Conservation (phyloP, 2,888 invertebrate genomes). For the Sisyra nigra region DNA sequence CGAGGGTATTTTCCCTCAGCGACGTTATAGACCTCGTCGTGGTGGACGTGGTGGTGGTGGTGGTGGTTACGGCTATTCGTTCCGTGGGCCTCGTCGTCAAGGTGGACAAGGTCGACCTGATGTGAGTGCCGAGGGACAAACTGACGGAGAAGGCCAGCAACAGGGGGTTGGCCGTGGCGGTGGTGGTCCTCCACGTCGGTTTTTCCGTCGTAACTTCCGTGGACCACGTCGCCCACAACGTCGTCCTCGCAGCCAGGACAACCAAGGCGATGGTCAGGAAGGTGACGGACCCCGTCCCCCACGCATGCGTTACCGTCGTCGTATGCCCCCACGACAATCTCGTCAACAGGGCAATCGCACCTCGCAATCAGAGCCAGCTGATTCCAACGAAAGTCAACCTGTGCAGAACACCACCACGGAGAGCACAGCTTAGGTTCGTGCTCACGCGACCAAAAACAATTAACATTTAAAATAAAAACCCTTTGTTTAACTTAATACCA, state of each 20-base stretch:
- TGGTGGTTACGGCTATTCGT: conserved; percentile 27
- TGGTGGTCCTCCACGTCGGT: conserved; percentile 37
- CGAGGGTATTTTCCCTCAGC: conserved; percentile 23
- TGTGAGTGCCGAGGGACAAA: conserved; percentile 23
- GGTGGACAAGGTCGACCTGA: conserved; percentile 23
- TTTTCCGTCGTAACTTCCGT: conserved; percentile 61
- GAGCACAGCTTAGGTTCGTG: conserved; percentile 35
- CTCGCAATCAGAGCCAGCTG: conserved; percentile 26
- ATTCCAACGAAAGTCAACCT: conserved; percentile 27
- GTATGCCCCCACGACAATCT: conserved; percentile 14
- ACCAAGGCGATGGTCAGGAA: conserved; percentile 26
- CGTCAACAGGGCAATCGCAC: conserved; percentile 21
- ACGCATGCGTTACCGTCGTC: conserved; percentile 29
- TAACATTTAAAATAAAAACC: conserved; percentile 21
- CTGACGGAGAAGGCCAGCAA: conserved; percentile 20
- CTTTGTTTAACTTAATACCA: conserved; percentile 23
- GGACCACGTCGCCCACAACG: conserved; percentile 42
- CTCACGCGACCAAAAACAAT: conserved; percentile 9
- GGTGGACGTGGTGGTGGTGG: conserved; percentile 21
- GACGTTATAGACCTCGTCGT: conserved; percentile 32
- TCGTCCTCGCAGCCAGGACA: conserved; percentile 36
- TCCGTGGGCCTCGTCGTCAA: conserved; percentile 29
- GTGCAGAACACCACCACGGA: conserved; percentile 42
- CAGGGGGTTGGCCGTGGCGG: conserved; percentile 28
- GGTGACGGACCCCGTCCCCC: conserved; percentile 25